Evolutionary conservation across 2,888 invertebrate species (phyloP), one percentile per base, ranked within the genome.

Genomic region (Melieria picta): DNA sequence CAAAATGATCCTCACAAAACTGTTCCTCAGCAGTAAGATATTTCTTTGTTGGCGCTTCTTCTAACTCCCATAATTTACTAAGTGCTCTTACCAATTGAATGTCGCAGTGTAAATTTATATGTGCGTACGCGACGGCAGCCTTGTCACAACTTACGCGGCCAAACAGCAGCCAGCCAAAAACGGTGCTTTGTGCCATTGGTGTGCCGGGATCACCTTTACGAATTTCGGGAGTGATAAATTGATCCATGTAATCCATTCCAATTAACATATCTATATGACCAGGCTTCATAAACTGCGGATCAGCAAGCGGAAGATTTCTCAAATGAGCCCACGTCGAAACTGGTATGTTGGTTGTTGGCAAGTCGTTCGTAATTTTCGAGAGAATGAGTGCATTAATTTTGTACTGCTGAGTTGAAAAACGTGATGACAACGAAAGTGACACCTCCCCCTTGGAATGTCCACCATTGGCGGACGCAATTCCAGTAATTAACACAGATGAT

Each of bases 1-100:
- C 56, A 13, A 69, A 76, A 11, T 50, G 16, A 6, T 74, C 30
- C 13, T 75, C 75, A 46, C 74, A 75, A n/a, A 52, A 47, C 7
- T 50, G n/a, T 64, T 75, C 72, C 52, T 73, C 74, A 30, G 50
- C 2, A n/a, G 72, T 69, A 3, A 67, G 57, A 46, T 60, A 50
- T 58, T 70, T 70, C 3, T 52, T 61, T 50, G 55, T 56, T 7
- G 72, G 71, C 11, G 72, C 5, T 13, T 69, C 48, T 47, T 74
- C 71, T 13, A 72, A 57, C 10, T 74, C 55, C 74, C 74, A 75
- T 11, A 74, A 64, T 16, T 50, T 56, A 30, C 50, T 58, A 5
- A 68, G 58, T 62, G 47, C 10, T 63, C 43, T 56, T 7, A 48
- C 48, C 0, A 69, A 47, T 42, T 62, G 16, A 7, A 47, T 57